phyloP scores from a whole-genome alignment of 1,140 invertebrate genomes.

The Eriosoma lanigerum region DNA sequence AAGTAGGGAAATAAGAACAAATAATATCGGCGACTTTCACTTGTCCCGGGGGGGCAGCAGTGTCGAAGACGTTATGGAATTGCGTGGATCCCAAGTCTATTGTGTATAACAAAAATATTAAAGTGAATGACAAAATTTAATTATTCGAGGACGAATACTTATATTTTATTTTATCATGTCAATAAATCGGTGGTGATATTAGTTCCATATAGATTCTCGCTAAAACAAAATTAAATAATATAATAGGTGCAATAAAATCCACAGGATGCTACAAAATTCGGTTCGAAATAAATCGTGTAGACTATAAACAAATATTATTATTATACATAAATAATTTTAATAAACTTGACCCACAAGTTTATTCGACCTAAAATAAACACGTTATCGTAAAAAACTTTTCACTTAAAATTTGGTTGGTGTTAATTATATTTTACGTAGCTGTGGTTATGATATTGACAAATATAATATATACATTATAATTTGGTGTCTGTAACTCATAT shows the following conservation, averaged over 20 bases:
- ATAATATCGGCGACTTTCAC: constrained; percentile 10
- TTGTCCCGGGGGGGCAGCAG: background rate
- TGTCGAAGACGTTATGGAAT: background rate
- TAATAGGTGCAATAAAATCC: background rate
- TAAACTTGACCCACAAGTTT: background rate
- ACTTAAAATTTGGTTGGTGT: too few species aligned
- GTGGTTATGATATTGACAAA: too few species aligned
- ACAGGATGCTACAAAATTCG: background rate
- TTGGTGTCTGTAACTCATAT: too few species aligned
- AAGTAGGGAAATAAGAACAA: background rate
- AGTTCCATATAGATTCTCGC: background rate
- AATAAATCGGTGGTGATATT: background rate
- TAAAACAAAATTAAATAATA: too few species aligned
- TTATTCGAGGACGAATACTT: background rate
- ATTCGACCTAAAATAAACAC: background rate
- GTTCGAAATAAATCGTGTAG: background rate
- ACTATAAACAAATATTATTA: background rate
- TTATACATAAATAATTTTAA: background rate
- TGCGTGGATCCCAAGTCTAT: background rate
- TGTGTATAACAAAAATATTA: background rate
- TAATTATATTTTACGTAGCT: too few species aligned
- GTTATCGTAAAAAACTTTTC: background rate
- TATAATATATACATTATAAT: too few species aligned
- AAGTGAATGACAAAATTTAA: background rate
- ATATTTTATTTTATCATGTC: background rate